Percentiles rank a stretch among this genome's conserved stretches.
Conservation (phyloP, 2,888 invertebrate species). For the Chaetoderma sp. region DNA sequence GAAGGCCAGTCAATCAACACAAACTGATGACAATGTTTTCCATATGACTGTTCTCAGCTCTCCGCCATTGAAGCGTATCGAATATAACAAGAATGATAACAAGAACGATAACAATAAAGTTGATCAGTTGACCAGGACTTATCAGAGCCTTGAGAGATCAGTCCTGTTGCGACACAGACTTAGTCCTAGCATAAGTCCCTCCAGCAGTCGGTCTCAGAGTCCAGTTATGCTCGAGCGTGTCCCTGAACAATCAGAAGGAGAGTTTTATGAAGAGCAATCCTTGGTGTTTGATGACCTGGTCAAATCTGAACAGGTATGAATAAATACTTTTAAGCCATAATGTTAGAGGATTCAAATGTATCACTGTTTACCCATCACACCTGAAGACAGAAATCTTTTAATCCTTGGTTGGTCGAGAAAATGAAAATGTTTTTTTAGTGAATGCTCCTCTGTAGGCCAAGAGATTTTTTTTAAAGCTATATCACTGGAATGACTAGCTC, state of each 20-base stretch:
- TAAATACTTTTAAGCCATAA: too few species aligned
- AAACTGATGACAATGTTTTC: constrained; percentile 47
- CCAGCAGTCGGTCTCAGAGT: constrained; percentile 13
- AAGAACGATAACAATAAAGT: too few species aligned
- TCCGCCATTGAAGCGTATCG: constrained; percentile 4
- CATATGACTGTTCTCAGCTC: neutral
- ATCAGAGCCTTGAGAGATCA: too few species aligned
- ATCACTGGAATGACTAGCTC: too few species aligned
- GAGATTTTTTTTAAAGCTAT: too few species aligned
- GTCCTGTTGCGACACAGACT: neutral
- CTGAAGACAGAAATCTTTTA: too few species aligned
- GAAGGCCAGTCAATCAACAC: constrained; percentile 52
- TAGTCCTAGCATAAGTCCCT: neutral
- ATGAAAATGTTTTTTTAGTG: too few species aligned
- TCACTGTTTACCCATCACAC: too few species aligned
- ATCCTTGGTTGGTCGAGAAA: too few species aligned
- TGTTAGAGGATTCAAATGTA: too few species aligned
- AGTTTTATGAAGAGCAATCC: constrained; percentile 57
- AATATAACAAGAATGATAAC: neutral
- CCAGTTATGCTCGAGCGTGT: neutral
- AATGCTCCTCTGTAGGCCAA: too few species aligned
- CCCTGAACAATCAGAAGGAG: constrained; percentile 38
- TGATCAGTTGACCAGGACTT: too few species aligned
- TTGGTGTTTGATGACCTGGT: constrained; percentile 58
- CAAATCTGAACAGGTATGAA: constrained; percentile 61